Percentiles rank a stretch among this genome's conserved stretches.
Evolutionary conservation across 2,113 vertebrate genomes (phyloP).

Genomic region (Coptodon bakossiorum): DNA sequence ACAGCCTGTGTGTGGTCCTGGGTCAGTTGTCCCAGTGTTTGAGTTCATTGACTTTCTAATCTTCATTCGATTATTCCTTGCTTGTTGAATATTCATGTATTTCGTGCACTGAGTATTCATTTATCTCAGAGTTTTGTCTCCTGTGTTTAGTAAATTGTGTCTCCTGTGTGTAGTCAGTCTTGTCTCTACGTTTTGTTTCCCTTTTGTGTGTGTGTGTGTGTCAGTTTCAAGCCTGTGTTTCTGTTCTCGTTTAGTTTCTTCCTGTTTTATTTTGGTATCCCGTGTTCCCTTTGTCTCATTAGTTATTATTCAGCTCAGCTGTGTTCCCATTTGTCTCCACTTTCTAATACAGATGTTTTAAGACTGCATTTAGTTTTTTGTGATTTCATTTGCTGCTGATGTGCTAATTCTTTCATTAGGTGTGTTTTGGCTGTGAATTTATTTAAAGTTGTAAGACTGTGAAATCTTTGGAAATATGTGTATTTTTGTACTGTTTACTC

Average conservation of each 20-base stretch:
- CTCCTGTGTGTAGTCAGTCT: not conserved
- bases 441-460: not conserved
- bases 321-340: not conserved
- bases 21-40: not conserved
- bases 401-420: not conserved
- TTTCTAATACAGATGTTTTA: not conserved
- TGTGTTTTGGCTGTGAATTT: not conserved
- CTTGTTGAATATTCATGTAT: not conserved
- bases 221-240: not conserved
- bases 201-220: not conserved
- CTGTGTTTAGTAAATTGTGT: not conserved
- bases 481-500: not conserved
- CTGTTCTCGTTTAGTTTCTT: not conserved
- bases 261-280: not conserved
- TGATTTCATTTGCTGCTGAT: not conserved
- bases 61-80: not conserved
- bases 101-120: not conserved
- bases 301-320: not conserved
- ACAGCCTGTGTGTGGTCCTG: not conserved
- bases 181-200: not conserved
- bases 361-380: not conserved
- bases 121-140: not conserved
- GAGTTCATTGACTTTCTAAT: not conserved
- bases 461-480: not conserved
- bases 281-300: not conserved